Conservation (phyloP, 2,888 invertebrate species). For the Hirtodrosophila confusa region DNA sequence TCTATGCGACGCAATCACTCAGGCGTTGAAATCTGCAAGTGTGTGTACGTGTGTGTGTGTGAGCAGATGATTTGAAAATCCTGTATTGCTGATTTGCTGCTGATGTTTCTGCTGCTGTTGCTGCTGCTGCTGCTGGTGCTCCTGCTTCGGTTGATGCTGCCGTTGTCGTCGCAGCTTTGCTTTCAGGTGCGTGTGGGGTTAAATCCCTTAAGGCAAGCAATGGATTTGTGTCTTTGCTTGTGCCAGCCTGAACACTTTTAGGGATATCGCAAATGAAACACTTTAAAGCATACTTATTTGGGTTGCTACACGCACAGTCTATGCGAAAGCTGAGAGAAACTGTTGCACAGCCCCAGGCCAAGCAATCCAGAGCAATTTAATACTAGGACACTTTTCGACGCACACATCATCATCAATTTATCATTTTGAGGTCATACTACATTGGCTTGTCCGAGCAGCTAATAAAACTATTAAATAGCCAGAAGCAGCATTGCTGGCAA, state of each 20-base stretch:
- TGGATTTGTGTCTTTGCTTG: constrained; percentile 51
- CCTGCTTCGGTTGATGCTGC: constrained; percentile 23
- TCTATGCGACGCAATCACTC: constrained; percentile 78
- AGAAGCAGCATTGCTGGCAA: background rate
- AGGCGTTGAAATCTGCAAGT: constrained; percentile 71
- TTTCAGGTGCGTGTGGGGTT: constrained; percentile 71
- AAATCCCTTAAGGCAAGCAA: constrained; percentile 79
- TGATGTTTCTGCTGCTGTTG: constrained; percentile 50
- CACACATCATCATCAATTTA: background rate
- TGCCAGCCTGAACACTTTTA: constrained; percentile 20
- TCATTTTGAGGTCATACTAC: background rate
- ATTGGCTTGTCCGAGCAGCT: constrained; percentile 3
- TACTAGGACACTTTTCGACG: background rate
- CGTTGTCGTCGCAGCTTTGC: constrained; percentile 74
- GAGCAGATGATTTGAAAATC: constrained; percentile 72
- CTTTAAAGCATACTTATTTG: constrained; percentile 40
- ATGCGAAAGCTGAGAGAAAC: background rate
- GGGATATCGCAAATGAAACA: constrained; percentile 19
- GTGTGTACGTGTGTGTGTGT: constrained; percentile 45
- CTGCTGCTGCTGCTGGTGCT: constrained; percentile 37
- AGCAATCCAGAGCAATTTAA: background rate
- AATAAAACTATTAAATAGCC: constrained; percentile 6
- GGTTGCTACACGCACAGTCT: background rate
- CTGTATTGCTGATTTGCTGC: constrained; percentile 72
- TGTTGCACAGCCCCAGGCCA: background rate